Base-by-base conservation (phyloP, 2,888 invertebrate species). In the Epiblema foenella region DNA sequence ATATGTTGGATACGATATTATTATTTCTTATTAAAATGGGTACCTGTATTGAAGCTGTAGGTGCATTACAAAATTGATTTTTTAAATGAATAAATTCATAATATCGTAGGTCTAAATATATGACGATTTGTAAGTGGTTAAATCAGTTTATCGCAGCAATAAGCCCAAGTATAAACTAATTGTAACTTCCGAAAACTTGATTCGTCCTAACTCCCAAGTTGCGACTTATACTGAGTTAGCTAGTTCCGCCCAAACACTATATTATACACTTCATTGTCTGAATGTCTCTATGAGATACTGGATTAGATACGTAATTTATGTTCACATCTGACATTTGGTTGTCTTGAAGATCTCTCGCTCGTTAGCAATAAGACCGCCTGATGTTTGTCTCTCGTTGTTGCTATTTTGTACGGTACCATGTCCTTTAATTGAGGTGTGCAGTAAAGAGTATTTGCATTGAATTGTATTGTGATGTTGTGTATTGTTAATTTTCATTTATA, bases 161-260 rank as follows among this genome's bases (percentile, higher is more conserved):
- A 85, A 88, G 81, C 83, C 79, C 77, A 75, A 75, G 76, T 77
- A 71, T 77, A 75, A 81, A 85, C 80, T 84, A 78, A 73, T 75
- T 79, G 80, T 81, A 84, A 85, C 85, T 83, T 78, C 79, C 78
- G 80, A 78, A 79, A 86, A 89, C 84, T 86, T 83, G 81, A 89
- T 86, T 87, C 82, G 77, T 70, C 71, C 66, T 78, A 80, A 82
- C 85, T 81, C 81, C 77, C 74, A 77, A 80, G 78, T 76, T 77
- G 75, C 76, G 70, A 80, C 83, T 82, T 80, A 77, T 77, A 81
- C 79, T 75, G 75, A 79, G 82, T 85, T 82, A 80, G 76, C 72
- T 75, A 83, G 77, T 81, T 84, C 74, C 75, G 77, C 81, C 81
- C 76, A 79, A 79, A 80, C 79, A 77, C 74, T 76, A 75, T 72